Percentiles rank a stretch among this genome's conserved stretches.
Conservation (phyloP, 2,888 invertebrate genomes). For the Pristionchus entomophagus region DNA sequence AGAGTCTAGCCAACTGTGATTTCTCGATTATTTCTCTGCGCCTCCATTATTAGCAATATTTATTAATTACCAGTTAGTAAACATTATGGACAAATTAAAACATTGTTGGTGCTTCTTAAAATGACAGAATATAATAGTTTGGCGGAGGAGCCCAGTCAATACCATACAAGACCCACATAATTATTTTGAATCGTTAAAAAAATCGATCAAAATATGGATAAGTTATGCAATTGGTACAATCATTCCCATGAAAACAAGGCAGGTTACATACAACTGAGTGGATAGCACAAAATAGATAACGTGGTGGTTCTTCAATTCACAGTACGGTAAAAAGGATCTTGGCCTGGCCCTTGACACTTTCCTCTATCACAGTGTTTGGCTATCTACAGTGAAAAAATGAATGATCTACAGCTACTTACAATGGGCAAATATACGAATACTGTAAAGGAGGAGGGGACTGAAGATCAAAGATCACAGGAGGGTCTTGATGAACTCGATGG, state of each 20-base stretch:
- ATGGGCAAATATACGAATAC: not conserved
- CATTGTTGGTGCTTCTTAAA: not conserved
- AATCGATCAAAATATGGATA: not conserved
- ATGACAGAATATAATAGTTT: not conserved
- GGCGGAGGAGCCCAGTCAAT: not conserved
- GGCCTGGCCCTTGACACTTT: not conserved
- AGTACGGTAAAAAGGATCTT: not conserved
- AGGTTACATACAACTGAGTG: not conserved
- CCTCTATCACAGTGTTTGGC: not conserved
- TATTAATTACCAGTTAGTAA: conserved; percentile 21
- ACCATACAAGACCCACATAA: conserved; percentile 8
- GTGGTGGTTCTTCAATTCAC: not conserved
- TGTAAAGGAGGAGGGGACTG: not conserved
- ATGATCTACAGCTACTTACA: not conserved
- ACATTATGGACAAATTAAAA: conserved; percentile 10
- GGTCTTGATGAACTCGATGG: conserved; percentile 93
- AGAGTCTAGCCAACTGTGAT: not conserved
- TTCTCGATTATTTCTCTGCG: not conserved
- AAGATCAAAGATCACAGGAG: conserved; percentile 56
- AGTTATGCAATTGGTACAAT: not conserved
- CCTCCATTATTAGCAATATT: not conserved
- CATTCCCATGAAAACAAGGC: not conserved
- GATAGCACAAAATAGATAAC: not conserved
- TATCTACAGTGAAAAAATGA: too few species aligned
- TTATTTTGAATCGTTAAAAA: not conserved